A percentile compares a stretch with the other conserved stretches of the same genome.
phyloP scores from a whole-genome alignment of 2,888 invertebrate genomes.

The Epinotia brunnichana region DNA sequence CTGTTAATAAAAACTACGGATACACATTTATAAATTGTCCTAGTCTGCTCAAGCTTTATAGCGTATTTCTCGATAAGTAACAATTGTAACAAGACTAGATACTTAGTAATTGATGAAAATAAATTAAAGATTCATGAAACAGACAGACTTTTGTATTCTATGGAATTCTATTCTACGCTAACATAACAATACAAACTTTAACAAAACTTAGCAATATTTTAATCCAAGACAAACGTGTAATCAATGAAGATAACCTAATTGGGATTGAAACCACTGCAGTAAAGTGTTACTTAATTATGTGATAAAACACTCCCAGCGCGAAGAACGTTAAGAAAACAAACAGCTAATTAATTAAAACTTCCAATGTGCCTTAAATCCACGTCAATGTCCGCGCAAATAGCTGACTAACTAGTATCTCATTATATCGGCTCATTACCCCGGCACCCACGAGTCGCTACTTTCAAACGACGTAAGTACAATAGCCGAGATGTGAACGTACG shows the following conservation, averaged over 20 bases:
- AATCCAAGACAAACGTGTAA: too few relatives aligned
- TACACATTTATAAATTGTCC: constrained; percentile 25
- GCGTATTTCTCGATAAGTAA: neutral
- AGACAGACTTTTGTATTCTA: constrained; percentile 44
- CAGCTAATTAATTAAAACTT: constrained; percentile 37
- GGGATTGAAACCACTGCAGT: neutral
- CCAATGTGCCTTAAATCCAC: constrained; percentile 34
- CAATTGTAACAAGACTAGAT: neutral
- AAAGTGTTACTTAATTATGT: constrained; percentile 25
- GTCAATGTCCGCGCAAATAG: constrained; percentile 39
- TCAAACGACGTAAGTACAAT: constrained; percentile 1
- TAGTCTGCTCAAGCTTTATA: neutral
- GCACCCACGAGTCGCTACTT: neutral
- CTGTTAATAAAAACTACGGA: constrained; percentile 64
- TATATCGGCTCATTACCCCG: constrained; percentile 37
- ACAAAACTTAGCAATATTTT: too few relatives aligned
- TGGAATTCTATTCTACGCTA: neutral
- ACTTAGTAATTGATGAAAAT: neutral
- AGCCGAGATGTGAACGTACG: neutral
- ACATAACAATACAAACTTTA: too few relatives aligned
- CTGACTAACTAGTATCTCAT: constrained; percentile 44
- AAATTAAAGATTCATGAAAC: neutral
- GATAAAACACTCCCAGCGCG: constrained; percentile 12
- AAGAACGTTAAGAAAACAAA: constrained; percentile 27
- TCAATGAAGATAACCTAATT: constrained; percentile 49